Percentiles rank a stretch among this genome's conserved stretches.
These are phyloP conservation scores for Papilio gigon DNA, from an alignment of 2,888 invertebrate species.

Conservation along the genomic window DNA sequence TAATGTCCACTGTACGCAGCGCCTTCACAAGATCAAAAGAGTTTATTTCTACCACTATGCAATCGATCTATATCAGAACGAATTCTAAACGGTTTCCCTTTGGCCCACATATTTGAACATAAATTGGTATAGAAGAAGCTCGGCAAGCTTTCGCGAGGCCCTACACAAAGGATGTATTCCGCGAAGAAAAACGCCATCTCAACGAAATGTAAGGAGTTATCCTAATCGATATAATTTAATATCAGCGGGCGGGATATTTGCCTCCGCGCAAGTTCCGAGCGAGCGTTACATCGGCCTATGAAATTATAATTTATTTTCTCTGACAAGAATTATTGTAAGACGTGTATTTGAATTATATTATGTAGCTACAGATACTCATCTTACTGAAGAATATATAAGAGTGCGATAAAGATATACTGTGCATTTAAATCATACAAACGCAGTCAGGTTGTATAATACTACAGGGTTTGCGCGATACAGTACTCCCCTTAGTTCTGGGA, in stretches of 20 bases:
- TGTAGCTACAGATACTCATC: neutral
- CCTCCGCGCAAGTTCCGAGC: slow-evolving; percentile 49
- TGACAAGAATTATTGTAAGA: slow-evolving; percentile 38
- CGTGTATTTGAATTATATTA: slow-evolving; percentile 25
- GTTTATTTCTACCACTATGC: neutral
- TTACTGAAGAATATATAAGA: neutral
- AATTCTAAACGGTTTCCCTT: slow-evolving; percentile 18
- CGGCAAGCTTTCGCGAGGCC: slow-evolving; percentile 16
- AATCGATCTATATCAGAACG: neutral
- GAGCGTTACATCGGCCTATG: slow-evolving; percentile 40
- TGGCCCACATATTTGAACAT: slow-evolving; percentile 23
- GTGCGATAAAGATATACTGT: slow-evolving; percentile 8
- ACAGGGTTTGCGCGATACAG: neutral
- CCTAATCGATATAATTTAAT: slow-evolving; percentile 60
- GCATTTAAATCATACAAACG: neutral
- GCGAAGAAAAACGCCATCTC: slow-evolving; percentile 36
- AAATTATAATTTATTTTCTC: slow-evolving; percentile 44
- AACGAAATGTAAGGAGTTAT: slow-evolving; percentile 46
- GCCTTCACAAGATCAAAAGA: neutral
- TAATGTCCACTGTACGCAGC: neutral
- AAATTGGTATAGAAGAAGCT: slow-evolving; percentile 30
- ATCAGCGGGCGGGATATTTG: slow-evolving; percentile 49
- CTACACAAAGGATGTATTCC: slow-evolving; percentile 31
- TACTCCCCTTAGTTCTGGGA: neutral
- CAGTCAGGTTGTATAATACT: neutral